Evolutionary conservation across 2,888 invertebrate species (phyloP), one percentile per base, ranked within the genome.

Genomic region (Scaptomyza parva): DNA sequence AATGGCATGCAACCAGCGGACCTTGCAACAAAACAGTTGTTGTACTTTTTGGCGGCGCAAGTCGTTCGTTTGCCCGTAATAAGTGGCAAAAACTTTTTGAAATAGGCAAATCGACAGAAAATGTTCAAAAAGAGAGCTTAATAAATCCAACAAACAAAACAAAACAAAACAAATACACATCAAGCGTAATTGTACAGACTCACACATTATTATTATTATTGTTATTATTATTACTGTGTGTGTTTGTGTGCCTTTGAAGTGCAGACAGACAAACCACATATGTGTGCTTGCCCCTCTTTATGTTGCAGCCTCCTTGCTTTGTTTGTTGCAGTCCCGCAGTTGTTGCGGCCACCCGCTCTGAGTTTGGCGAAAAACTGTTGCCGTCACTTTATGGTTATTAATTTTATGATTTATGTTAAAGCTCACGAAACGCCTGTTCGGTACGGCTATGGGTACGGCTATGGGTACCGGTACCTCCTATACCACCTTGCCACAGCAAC

Each of bases 401-500:
- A 89, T 90, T 91, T 91, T 91, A 90, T 91, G 90, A 91, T 91
- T 91, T 91, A 91, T 90, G 89, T 88, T 82, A 81, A 86, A 79
- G 85, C 86, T 82, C 86, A 88, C 83, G 83, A 76, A 79, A 79
- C 71, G 76, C 86, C 83, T 79, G 65, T 50, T 37, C 52, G 44
- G 30, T 33, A 12, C 51, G 22, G 40, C 35, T 39, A 33, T 28
- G 37, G 33, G 33, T 33, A 12, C 8, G 28, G 28, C 14, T 7
- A 17, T 7, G 45, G 17, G 14, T 45, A 30, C 40, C 17, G 3
- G 24, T 44, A 53, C 8, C 30, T 17, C 24, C 50, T 8, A 37
- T 52, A 17, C 43, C 70, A 70, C 57, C 60, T 63, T 58, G 39
- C 58, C 60, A 45, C 45, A n/a, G n/a, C n/a, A n/a, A n/a, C n/a